Conservation (phyloP, 2,888 invertebrate genomes). For the Chydorus sphaericus region DNA sequence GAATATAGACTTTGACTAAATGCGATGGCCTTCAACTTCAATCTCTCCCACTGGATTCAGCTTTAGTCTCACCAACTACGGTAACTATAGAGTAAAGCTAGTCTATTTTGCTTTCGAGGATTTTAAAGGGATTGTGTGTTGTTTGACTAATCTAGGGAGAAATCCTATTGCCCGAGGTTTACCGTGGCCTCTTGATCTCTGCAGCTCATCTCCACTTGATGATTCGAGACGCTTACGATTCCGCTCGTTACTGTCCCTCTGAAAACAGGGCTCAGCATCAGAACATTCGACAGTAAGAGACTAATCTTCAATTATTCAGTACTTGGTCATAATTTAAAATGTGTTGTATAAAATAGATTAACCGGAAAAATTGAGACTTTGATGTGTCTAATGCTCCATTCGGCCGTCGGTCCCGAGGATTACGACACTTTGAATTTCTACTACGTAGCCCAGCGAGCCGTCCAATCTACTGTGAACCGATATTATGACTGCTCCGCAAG, state of each 20-base stretch:
- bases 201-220: conserved; percentile 6
- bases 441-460: not conserved
- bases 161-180: conserved; percentile 1
- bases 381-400: conserved; percentile 6
- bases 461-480: conserved; percentile 4
- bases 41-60: not conserved
- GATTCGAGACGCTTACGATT: conserved; percentile 7
- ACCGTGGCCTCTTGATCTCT: conserved; percentile 5
- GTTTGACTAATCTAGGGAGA: not conserved
- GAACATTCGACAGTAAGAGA: not conserved
- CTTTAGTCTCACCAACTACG: not conserved
- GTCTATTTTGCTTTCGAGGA: too few relatives aligned
- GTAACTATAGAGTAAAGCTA: not conserved
- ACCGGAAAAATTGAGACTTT: conserved; percentile 7
- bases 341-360: not conserved
- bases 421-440: not conserved
- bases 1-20: not conserved
- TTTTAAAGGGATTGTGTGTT: too few relatives aligned
- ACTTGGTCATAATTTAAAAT: not conserved
- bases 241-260: not conserved
- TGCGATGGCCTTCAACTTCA: not conserved
- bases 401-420: not conserved
- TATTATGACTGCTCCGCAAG: conserved; percentile 10
- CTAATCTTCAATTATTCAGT: too few relatives aligned
- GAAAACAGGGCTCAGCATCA: not conserved